Conservation (phyloP, 2,888 invertebrate species). For the Pandemis heparana region DNA sequence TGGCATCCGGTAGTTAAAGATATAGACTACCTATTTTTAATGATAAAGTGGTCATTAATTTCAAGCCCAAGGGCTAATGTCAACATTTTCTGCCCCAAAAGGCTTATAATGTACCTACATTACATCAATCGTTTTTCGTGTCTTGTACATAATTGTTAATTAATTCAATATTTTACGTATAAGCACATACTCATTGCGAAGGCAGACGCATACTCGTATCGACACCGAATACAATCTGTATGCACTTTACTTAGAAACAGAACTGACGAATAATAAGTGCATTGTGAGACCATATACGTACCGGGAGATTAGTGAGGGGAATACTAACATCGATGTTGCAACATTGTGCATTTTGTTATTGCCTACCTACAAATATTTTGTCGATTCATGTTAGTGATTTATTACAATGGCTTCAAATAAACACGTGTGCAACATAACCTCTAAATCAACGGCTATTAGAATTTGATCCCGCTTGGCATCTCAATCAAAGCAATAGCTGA, state of each 20-base stretch:
- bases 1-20: constrained; percentile 42
- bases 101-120: no score
- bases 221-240: constrained; percentile 72
- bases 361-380: background rate
- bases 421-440: background rate
- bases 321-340: constrained; percentile 79
- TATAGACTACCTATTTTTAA: constrained; percentile 7
- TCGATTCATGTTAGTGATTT: background rate
- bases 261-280: constrained; percentile 84
- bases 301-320: constrained; percentile 81
- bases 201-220: constrained; percentile 76
- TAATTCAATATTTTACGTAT: constrained; percentile 47
- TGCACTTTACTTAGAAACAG: constrained; percentile 84
- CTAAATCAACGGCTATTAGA: constrained; percentile 17
- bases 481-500: constrained; percentile 72
- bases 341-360: constrained; percentile 43
- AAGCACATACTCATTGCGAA: constrained; percentile 68
- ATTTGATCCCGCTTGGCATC: constrained; percentile 57
- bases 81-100: background rate
- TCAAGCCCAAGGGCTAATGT: constrained; percentile 4
- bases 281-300: constrained; percentile 83
- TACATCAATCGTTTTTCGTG: background rate
- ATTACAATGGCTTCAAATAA: background rate
- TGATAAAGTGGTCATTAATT: constrained; percentile 15
- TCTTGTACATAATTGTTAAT: constrained; percentile 41